Conservation (phyloP, 2,113 vertebrate genomes). For the Aspiorhynchus laticeps region DNA sequence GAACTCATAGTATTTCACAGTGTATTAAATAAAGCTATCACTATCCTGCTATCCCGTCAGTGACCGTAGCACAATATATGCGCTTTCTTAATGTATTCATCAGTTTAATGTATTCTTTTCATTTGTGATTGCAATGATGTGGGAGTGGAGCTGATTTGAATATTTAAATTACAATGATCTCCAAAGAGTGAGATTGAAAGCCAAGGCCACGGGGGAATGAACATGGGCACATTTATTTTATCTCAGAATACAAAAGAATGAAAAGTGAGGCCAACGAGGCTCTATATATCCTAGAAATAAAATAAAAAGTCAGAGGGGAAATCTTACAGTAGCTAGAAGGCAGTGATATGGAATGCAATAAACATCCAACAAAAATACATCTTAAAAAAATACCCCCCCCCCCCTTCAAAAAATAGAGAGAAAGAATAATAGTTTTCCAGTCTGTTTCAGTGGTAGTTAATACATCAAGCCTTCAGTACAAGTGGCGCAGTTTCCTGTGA, state of each 20-base stretch:
- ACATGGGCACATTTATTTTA: background rate
- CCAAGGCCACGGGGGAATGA: background rate
- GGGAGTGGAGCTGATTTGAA: constrained; percentile 35
- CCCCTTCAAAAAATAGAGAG: background rate
- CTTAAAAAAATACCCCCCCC: too few species aligned
- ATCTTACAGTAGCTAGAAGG: background rate
- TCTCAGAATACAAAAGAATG: background rate
- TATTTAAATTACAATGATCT: constrained; percentile 45
- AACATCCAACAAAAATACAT: background rate
- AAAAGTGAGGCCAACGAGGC: background rate
- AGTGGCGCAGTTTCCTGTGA: background rate
- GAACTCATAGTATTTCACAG: background rate
- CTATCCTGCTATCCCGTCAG: background rate
- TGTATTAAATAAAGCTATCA: constrained; percentile 24
- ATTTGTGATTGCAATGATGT: constrained; percentile 33
- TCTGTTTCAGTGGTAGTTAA: background rate
- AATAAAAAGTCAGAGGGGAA: background rate
- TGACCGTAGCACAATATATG: constrained; percentile 2
- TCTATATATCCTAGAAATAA: background rate
- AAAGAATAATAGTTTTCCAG: background rate
- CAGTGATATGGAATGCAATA: constrained; percentile 1
- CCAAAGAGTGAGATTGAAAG: background rate
- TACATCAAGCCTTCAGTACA: background rate
- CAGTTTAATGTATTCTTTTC: constrained; percentile 44
- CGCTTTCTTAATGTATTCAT: constrained; percentile 24